Evolutionary conservation across 2,797 vertebrate genomes (phyloP).

Genomic region (Anniella stebbinsi): DNA sequence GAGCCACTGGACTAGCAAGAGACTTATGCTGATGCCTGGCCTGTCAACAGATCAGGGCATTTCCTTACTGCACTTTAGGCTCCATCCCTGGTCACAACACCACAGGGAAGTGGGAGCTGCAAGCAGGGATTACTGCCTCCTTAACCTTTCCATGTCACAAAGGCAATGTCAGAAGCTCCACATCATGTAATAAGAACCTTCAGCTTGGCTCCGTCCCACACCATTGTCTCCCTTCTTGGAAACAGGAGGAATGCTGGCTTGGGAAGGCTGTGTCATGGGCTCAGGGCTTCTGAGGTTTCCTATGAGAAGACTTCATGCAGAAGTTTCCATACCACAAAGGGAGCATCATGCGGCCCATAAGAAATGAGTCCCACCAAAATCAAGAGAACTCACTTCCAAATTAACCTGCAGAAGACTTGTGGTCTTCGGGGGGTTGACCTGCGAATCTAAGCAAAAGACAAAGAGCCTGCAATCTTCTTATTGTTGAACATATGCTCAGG

Average conservation of each 20-base stretch:
- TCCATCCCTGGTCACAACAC: background rate
- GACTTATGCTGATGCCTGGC: background rate
- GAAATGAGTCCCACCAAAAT: background rate
- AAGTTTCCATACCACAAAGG: background rate
- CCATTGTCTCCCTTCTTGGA: constrained; percentile 10
- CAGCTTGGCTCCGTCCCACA: constrained; percentile 22
- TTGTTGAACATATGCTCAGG: background rate
- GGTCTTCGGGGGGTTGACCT: background rate
- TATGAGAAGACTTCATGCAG: background rate
- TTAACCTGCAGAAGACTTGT: too few species aligned
- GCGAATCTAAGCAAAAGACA: background rate
- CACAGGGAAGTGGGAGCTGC: background rate
- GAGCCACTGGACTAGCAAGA: background rate
- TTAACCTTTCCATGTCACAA: background rate
- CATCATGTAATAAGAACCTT: constrained; percentile 28
- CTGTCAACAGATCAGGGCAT: background rate
- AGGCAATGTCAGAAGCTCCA: background rate
- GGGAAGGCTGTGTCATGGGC: background rate
- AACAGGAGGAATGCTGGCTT: background rate
- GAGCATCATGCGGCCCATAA: too few species aligned
- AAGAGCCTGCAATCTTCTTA: background rate
- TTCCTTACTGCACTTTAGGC: background rate
- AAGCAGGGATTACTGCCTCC: background rate
- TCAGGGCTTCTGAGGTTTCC: background rate
- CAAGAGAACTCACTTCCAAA: background rate